Base-by-base conservation (phyloP, 1,140 invertebrate species). In the Choristoneura fumiferana region DNA sequence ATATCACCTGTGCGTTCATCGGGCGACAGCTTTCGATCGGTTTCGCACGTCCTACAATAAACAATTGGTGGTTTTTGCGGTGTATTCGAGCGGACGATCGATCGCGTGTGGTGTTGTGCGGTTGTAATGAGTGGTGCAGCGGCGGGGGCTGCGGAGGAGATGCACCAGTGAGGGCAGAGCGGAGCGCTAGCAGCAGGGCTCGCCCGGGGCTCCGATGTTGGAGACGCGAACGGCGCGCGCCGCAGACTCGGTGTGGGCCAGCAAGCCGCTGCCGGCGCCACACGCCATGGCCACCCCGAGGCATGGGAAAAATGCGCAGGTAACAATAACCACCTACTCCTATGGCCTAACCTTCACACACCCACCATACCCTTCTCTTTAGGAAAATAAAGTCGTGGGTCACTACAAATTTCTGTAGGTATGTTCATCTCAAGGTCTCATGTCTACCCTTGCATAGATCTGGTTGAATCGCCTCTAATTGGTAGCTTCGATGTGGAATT, bases 271-370 rank as follows among this genome's bases (percentile, higher is more conserved):
- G 75, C 89, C 89, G 73, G 89, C 81, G 67, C 89, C 89, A 55
- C 85, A 89, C 89, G 87, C 87, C 69, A 90, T 90, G 89, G 87
- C 89, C 65, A 90, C 82, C 74, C 77, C 87, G 63, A 84, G 89
- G 66, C 89, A 90, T 73, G 84, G 84, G 49, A 90, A 90, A 69
- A 86, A 84, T 62, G 76, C 85, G 60, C 85, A 88, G 83, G 85
- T 86, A 78, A 39, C 17, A 52, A 58, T 55, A 39, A 52, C 43
- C 49, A 29, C 22, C 22, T 29, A 29, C 6, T 3, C 22, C 22
- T n/a, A n/a, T n/a, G n/a, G n/a, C n/a, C n/a, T n/a, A n/a, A 29
- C 22, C 18, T 36, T 36, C 45, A 60, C 9, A 57, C 37, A n/a
- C 5, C 13, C 40, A 13, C 12, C 12, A 15, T n/a, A n/a, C n/a